Evolutionary conservation across 2,113 vertebrate species (phyloP).

Genomic region (Mystacornis crossleyi): DNA sequence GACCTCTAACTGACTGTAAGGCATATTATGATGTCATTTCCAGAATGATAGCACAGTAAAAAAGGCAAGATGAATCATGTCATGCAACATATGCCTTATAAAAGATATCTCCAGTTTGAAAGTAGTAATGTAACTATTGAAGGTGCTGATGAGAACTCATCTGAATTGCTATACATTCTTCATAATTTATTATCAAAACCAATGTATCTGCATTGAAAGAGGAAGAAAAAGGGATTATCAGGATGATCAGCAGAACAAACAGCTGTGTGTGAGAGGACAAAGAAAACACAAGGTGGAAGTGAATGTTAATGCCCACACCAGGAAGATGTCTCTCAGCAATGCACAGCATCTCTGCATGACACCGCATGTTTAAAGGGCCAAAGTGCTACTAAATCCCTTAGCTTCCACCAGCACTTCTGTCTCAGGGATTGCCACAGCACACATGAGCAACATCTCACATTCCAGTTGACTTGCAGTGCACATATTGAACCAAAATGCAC

Average conservation of each 20-base stretch:
- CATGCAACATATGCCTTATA: fast-evolving
- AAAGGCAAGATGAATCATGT: not conserved
- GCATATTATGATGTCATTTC: not conserved
- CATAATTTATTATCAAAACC: not conserved
- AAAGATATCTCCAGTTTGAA: not conserved
- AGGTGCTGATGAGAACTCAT: not conserved
- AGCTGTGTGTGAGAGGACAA: not conserved
- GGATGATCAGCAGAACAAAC: not conserved
- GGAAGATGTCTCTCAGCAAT: not conserved
- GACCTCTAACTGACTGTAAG: not conserved
- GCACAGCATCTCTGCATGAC: not conserved
- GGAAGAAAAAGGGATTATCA: not conserved
- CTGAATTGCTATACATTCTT: not conserved
- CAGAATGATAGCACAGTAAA: not conserved
- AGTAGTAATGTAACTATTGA: not conserved
- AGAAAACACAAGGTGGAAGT: not conserved
- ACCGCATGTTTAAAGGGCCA: not conserved
- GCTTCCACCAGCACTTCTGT: not conserved
- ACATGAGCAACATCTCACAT: not conserved
- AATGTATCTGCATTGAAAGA: not conserved
- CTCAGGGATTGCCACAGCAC: not conserved
- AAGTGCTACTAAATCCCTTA: not conserved
- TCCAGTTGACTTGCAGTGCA: not conserved
- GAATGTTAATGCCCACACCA: not conserved
- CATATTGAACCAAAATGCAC: not conserved